Evolutionary conservation across 2,888 invertebrate genomes (phyloP), one percentile per base, ranked within the genome.

Genomic region (Xanthorhoe spadicearia): DNA sequence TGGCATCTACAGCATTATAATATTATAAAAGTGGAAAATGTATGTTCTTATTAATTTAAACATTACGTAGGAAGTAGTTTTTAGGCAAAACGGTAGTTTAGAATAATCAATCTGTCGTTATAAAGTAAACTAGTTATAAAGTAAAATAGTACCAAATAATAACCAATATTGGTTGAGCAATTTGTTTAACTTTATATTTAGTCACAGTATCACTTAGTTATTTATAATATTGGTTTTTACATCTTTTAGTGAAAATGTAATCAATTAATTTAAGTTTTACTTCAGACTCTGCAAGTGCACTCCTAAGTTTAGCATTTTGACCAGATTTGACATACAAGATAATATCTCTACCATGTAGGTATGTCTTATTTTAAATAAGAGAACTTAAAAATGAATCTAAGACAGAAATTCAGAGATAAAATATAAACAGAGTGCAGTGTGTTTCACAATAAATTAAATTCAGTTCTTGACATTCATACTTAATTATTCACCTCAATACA

Each of bases 391-490:
- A 73, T 78, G 78, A 67, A 46, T n/a, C 52, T 70, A 70, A 66
- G 70, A 71, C 77, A 75, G 65, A 65, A 74, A 73, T 60, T 74
- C 72, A 69, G 72, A 72, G 55, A 51, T 71, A 74, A 73, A 64
- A 74, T 69, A 23, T 23, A 23, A 23, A n/a, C 69, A 19, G 7
- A 87, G 85, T 83, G 87, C 83, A 85, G 83, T 81, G 83, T 81
- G 79, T 84, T 83, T 77, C 86, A 85, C 86, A 86, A 87, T 82
- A 87, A 86, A 60, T 67, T 60, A 63, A 72, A 86, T 88, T 89
- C 91, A 89, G 90, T 91, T 88, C 89, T 83, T 81, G 82, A 84
- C 80, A 86, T 85, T 86, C 86, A 84, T 83, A 85, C 82, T 83
- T 85, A 90, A 86, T 83, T 82, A 84, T 82, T 85, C 79, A 77